Evolutionary conservation across 2,797 vertebrate species (phyloP).

Genomic region (Schizothorax lantsangensis): DNA sequence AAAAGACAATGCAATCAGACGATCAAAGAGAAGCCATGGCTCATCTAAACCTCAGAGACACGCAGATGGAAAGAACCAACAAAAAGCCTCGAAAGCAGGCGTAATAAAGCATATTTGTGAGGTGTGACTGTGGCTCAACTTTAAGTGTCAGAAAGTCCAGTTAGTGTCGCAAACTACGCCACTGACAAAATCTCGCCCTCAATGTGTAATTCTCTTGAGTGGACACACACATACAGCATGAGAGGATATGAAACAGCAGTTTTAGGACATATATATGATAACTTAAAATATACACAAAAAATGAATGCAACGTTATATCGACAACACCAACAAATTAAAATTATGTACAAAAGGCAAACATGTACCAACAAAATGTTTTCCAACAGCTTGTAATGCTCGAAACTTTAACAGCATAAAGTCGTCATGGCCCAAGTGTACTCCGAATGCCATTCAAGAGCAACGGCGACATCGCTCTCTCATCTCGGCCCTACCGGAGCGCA

Average conservation of each 20-base stretch:
- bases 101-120: neutral
- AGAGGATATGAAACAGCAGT: conserved; percentile 54
- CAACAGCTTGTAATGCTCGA: conserved; percentile 66
- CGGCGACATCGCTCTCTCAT: conserved; percentile 73
- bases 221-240: conserved; percentile 50
- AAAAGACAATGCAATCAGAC: neutral
- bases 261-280: conserved; percentile 63
- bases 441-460: conserved; percentile 75
- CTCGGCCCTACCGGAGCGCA: conserved; percentile 66
- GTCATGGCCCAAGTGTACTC: conserved; percentile 68
- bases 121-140: neutral
- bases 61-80: neutral
- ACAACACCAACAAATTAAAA: conserved; percentile 24
- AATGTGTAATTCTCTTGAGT: conserved; percentile 1
- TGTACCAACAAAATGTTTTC: conserved; percentile 54
- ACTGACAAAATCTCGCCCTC: conserved; percentile 22
- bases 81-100: neutral
- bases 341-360: conserved; percentile 58
- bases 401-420: conserved; percentile 71
- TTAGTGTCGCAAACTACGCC: neutral
- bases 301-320: conserved; percentile 23
- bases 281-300: conserved; percentile 46
- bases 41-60: neutral
- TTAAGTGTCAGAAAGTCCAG: neutral
- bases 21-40: neutral